These are phyloP conservation scores for Paratrypauchen microcephalus DNA, from an alignment of 2,797 vertebrate species.

Conservation along the genomic window DNA sequence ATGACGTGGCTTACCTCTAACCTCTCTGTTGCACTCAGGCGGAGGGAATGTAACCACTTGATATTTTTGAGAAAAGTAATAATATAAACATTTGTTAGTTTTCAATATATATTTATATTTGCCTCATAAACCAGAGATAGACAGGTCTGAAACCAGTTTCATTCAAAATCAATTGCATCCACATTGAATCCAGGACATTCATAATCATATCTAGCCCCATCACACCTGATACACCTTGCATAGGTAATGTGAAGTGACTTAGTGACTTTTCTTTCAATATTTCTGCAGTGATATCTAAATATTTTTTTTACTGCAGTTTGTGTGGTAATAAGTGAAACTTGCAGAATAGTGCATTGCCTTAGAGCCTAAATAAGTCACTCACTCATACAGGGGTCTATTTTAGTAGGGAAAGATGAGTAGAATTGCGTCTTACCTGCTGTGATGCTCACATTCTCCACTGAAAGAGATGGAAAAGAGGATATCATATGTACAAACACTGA, in stretches of 20 bases:
- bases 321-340: no score
- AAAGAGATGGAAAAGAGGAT: slow-evolving; percentile 15
- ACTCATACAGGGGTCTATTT: no score
- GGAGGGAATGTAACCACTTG: slow-evolving; percentile 80
- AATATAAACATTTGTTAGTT: slow-evolving; percentile 38
- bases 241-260: not conserved
- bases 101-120: slow-evolving; percentile 4
- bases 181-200: not conserved
- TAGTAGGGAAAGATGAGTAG: not conserved
- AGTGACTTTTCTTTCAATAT: not conserved
- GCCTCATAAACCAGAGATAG: not conserved
- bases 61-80: slow-evolving; percentile 39
- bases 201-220: not conserved
- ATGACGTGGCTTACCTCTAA: slow-evolving; percentile 74
- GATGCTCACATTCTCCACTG: slow-evolving; percentile 83
- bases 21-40: slow-evolving; percentile 76
- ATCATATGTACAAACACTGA: not conserved
- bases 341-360: no score
- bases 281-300: not conserved
- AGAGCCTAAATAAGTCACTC: no score
- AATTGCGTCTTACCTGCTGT: slow-evolving; percentile 74
- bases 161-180: not conserved
- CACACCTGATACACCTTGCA: not conserved
- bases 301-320: not conserved
- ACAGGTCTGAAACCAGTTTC: not conserved